phyloP scores from a whole-genome alignment of 2,797 vertebrate species.

The Agapornis canus region DNA sequence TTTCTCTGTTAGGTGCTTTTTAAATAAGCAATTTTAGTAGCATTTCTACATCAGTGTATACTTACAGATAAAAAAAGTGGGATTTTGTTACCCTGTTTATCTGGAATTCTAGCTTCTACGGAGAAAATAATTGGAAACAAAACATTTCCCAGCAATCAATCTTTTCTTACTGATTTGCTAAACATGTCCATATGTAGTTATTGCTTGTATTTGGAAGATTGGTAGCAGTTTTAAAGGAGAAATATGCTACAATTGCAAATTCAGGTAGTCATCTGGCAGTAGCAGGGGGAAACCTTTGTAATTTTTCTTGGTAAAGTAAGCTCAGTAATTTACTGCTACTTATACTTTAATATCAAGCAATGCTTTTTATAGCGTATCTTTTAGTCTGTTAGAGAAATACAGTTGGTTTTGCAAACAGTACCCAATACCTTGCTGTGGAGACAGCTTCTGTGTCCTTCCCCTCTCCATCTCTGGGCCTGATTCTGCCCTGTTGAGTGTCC shows the following conservation, averaged over 20 bases:
- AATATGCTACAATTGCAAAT: slow-evolving; percentile 2
- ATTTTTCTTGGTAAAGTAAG: neutral
- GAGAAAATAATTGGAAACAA: slow-evolving; percentile 40
- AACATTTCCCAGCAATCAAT: slow-evolving; percentile 37
- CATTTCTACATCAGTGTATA: neutral
- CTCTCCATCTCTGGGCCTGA: neutral
- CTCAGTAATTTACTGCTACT: neutral
- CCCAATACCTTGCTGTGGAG: neutral
- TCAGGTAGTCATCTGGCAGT: slow-evolving; percentile 25
- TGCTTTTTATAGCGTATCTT: neutral
- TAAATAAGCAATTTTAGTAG: slow-evolving; percentile 14
- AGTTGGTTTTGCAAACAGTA: neutral
- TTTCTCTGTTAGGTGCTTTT: slow-evolving; percentile 43
- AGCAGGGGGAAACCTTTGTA: neutral
- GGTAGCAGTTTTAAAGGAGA: slow-evolving; percentile 27
- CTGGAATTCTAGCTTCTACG: neutral
- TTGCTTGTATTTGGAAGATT: slow-evolving; percentile 3
- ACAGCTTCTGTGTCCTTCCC: neutral
- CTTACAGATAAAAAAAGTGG: slow-evolving; percentile 3
- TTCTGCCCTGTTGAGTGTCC: neutral
- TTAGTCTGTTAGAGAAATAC: neutral
- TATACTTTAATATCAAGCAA: neutral
- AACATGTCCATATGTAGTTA: slow-evolving; percentile 24
- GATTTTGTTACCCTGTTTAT: slow-evolving; percentile 7
- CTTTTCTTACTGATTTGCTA: slow-evolving; percentile 38